Evolutionary conservation across 2,113 vertebrate genomes (phyloP), one percentile per base, ranked within the genome.

Genomic region (Actinemys pallida): DNA sequence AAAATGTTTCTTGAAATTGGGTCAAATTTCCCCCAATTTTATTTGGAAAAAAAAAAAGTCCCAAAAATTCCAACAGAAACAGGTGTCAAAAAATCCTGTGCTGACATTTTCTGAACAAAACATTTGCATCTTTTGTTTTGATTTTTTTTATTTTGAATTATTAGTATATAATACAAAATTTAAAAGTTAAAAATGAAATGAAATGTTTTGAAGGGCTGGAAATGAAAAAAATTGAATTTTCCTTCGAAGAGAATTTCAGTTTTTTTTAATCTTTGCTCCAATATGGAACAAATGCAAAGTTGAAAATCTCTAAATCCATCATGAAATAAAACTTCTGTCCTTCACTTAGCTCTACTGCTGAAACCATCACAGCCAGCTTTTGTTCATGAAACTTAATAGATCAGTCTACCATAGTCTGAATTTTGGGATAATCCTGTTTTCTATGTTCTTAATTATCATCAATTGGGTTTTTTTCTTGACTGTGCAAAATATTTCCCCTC

Each of bases 381-480:
- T 86, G 56, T 22, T 91, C 3, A 1, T 54, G 24, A 88, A 91
- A 57, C 35, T 88, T 22, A 83, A 92, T 75, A 42, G 20, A 81
- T 53, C 29, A 8, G 62, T 90, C 62, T 53, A 82, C 62, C 49
- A 54, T 24, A 82, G 62, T 0, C 0, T 57, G 78, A 92, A 54
- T 5, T 57, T 81, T 79, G 31, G 53, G n/a, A 19, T 25, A 87
- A 92, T 85, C 35, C 53, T 50, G 1, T 14, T 95, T 86, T 83
- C 29, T 86, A 39, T 84, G 59, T 57, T 39, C 45, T 75, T 20
- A 42, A 76, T 76, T 6, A 16, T 75, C 35, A 19, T 47, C 65
- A 85, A 56, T 24, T 1, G 47, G 90, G 39, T 93, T 94, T 92
- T 90, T 59, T 93, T 93, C 81, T 59, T 39, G 10, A 35, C 92